A percentile compares a stretch with the other conserved stretches of the same genome.
Evolutionary conservation across 2,113 vertebrate genomes (phyloP).

Genomic region (Struthio camelus): DNA sequence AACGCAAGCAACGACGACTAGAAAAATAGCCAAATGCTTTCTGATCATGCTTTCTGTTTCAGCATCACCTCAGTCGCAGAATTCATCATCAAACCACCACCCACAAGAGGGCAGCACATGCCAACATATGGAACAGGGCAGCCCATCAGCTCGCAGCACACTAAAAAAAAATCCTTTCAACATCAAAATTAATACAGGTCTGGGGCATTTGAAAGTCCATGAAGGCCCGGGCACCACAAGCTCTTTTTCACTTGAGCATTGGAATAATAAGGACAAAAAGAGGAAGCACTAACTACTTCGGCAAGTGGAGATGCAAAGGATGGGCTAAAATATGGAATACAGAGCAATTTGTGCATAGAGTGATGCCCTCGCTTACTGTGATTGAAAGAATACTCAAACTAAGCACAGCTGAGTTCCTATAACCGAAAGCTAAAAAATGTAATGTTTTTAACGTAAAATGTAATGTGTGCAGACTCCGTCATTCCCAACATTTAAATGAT

Average conservation of each 20-base stretch:
- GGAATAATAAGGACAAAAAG: background rate
- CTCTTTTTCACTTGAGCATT: accelerated
- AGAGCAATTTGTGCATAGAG: background rate
- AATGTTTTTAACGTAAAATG: no score
- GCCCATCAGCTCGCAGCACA: accelerated
- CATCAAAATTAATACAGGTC: no score
- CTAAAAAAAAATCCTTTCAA: background rate
- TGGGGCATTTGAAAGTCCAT: background rate
- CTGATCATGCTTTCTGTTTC: background rate
- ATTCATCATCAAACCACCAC: background rate
- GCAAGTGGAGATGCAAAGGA: no score
- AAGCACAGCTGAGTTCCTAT: no score
- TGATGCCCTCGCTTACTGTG: no score
- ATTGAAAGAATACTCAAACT: no score
- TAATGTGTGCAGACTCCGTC: no score
- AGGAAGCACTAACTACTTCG: no score
- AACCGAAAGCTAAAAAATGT: no score
- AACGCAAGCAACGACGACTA: accelerated
- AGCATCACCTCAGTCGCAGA: background rate
- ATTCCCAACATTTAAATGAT: no score
- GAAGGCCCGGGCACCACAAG: background rate
- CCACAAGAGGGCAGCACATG: constrained; percentile 1
- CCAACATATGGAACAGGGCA: accelerated
- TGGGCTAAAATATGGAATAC: background rate
- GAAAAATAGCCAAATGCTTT: background rate